These are phyloP conservation scores for Nomada hirtipes DNA, from an alignment of 2,888 invertebrate species.

Conservation along the genomic window DNA sequence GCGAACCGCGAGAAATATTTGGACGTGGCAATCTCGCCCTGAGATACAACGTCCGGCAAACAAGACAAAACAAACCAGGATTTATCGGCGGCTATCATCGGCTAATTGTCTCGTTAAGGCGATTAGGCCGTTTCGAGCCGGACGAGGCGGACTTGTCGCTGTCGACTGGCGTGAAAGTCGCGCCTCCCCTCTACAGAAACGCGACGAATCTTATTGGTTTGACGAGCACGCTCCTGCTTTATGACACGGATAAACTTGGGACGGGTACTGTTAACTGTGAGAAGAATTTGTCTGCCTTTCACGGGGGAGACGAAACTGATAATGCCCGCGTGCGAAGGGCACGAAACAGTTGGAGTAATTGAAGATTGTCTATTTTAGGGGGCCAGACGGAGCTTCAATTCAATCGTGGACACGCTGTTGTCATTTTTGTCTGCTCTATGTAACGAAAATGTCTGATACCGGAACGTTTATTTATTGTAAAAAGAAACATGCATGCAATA, in stretches of 20 bases:
- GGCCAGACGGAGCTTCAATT: no score
- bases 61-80: slow-evolving; percentile 77
- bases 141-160: slow-evolving; percentile 35
- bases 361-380: no score
- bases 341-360: no score
- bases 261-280: slow-evolving; percentile 19
- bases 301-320: not conserved
- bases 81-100: slow-evolving; percentile 76
- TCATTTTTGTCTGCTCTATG: no score
- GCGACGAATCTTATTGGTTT: slow-evolving; percentile 39
- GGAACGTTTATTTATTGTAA: no score
- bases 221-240: slow-evolving; percentile 33
- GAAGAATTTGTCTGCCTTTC: slow-evolving; percentile 8
- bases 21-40: slow-evolving; percentile 53
- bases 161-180: slow-evolving; percentile 50
- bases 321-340: not conserved
- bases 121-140: slow-evolving; percentile 61
- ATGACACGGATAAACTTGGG: slow-evolving; percentile 26
- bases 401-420: no score
- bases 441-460: no score
- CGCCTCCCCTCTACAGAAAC: slow-evolving; percentile 25
- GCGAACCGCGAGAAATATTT: slow-evolving; percentile 56
- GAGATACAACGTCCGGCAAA: slow-evolving; percentile 38
- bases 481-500: no score
- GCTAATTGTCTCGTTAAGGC: slow-evolving; percentile 78